Evolutionary conservation across 2,113 vertebrate genomes (phyloP), one percentile per base, ranked within the genome.

Genomic region (Calyptomena viridis): DNA sequence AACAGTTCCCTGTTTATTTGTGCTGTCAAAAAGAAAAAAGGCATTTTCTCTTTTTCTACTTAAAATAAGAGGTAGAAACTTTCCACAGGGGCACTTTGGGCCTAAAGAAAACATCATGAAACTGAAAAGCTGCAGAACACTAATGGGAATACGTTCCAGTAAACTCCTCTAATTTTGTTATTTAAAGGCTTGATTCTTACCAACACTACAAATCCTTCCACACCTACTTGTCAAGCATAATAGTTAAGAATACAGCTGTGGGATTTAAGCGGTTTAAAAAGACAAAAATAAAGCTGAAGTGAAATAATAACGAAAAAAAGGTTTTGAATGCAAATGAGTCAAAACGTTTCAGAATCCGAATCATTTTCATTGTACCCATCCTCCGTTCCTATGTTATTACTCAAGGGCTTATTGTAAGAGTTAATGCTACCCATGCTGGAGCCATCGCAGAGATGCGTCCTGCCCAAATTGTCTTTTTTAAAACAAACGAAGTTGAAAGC

Each of bases 321-420:
- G 2, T 59, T 77, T 55, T 55, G 39, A 71, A 85, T 74, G 86
- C 63, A 92, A 83, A 91, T 72, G 94, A 96, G 96, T 99, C 98
- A 99, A 98, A 99, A 99, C 4, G 99, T 99, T 97, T 99, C 99
- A 0, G 99, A 99, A 96, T 99, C 99, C 0, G 99, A 99, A 97
- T 99, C 99, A 35, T 99, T 99, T 96, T 99, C 99, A n/a, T 98
- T 99, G 94, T 98, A 98, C 96, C 98, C 98, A 56, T 98, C 98
- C 97, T 99, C 98, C 22, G 98, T 96, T 82, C 89, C 97, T 91
- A 91, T 1, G 78, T 94, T 95, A 82, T 97, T 97, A 97, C 94
- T 98, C 95, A 98, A 55, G 73, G 97, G 94, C 96, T 98, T 97
- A 96, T 96, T 96, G 80, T 97, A 97, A 39, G 98, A 97, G 93